phyloP scores from a whole-genome alignment of 2,797 vertebrate genomes.

The Diglossa cyanea region DNA sequence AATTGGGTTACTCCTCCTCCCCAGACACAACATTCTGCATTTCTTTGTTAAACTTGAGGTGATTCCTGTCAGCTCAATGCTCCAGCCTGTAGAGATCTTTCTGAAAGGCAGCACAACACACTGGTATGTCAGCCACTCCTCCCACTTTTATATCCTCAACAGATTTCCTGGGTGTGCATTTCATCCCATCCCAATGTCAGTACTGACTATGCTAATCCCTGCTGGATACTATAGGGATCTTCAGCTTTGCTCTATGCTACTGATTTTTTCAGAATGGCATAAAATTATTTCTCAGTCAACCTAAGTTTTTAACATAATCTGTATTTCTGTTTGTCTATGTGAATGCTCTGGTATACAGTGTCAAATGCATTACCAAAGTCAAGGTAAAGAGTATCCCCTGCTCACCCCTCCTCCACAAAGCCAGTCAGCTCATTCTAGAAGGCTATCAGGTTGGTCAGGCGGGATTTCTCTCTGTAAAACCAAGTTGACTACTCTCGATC shows the following conservation, averaged over 20 bases:
- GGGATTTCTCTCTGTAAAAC: neutral
- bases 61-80: neutral
- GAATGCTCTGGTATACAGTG: neutral
- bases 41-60: neutral
- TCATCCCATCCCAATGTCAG: neutral
- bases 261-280: neutral
- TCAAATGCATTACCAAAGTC: neutral
- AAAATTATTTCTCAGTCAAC: neutral
- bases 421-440: neutral
- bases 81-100: neutral
- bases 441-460: neutral
- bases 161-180: neutral
- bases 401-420: neutral
- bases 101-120: neutral
- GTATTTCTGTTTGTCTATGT: neutral
- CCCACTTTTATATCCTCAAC: neutral
- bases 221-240: neutral
- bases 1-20: neutral
- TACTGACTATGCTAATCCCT: neutral
- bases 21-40: neutral
- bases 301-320: neutral
- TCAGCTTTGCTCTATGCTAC: neutral
- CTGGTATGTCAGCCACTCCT: neutral
- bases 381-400: neutral
- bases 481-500: neutral